Conservation (phyloP, 1,140 invertebrate species). For the Musca domestica region DNA sequence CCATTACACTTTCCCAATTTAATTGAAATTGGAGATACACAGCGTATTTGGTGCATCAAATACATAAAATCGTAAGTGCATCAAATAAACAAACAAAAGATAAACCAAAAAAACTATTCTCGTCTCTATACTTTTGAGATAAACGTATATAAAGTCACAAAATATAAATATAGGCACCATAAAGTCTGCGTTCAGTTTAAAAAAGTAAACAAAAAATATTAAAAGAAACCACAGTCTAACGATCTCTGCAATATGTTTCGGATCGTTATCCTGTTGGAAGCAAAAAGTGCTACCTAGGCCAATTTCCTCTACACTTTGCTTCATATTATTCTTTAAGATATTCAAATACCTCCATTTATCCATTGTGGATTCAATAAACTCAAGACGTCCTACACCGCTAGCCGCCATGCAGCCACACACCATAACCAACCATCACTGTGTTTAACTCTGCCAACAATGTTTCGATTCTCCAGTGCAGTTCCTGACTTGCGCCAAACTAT, state of each 20-base stretch:
- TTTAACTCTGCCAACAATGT: slow-evolving; percentile 18
- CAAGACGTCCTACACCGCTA: slow-evolving; percentile 36
- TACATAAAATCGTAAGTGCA: too few species aligned
- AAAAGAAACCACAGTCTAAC: slow-evolving; percentile 31
- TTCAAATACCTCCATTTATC: slow-evolving; percentile 30
- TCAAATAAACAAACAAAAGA: too few species aligned
- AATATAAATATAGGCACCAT: too few species aligned
- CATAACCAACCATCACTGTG: slow-evolving; percentile 10
- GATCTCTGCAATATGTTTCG: slow-evolving; percentile 43
- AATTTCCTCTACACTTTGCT: slow-evolving; percentile 31
- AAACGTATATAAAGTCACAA: too few species aligned
- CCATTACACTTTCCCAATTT: too few species aligned
- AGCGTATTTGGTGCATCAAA: too few species aligned
- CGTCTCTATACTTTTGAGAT: too few species aligned
- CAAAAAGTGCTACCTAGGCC: neutral
- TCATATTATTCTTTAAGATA: slow-evolving; percentile 34
- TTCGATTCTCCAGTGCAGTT: slow-evolving; percentile 14
- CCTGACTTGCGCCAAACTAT: slow-evolving; percentile 17
- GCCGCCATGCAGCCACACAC: slow-evolving; percentile 23
- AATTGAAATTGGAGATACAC: too few species aligned
- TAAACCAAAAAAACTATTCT: too few species aligned
- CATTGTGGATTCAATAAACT: too few species aligned
- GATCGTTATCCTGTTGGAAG: slow-evolving; percentile 30
- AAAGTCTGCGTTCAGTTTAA: too few species aligned
- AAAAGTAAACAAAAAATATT: too few species aligned